Evolutionary conservation across 2,113 vertebrate genomes (phyloP).

Genomic region (Coptodon rendalli): DNA sequence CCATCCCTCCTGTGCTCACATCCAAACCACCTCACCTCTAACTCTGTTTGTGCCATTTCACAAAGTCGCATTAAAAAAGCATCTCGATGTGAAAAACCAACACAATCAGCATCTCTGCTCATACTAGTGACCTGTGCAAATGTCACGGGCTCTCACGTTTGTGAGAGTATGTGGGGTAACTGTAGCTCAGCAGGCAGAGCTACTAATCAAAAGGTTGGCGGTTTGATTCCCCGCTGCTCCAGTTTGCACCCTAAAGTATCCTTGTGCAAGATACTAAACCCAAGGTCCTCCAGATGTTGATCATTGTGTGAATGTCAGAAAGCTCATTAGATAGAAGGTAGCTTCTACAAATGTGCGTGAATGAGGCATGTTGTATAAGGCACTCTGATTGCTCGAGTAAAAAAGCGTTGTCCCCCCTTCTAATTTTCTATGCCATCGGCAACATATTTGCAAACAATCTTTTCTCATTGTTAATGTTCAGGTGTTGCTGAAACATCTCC

Average conservation of each 20-base stretch:
- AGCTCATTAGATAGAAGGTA: not conserved
- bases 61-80: not conserved
- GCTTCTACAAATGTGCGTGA: not conserved
- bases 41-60: not conserved
- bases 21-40: not conserved
- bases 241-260: not conserved
- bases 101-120: not conserved
- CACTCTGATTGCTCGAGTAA: not conserved
- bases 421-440: not conserved
- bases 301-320: not conserved
- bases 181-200: not conserved
- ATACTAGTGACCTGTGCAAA: not conserved
- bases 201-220: rapidly evolving
- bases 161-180: not conserved
- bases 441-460: not conserved
- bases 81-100: not conserved
- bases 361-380: not conserved
- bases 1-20: not conserved
- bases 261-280: not conserved
- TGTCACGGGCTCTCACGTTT: rapidly evolving
- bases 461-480: not conserved
- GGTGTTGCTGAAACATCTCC: not conserved
- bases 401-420: rapidly evolving
- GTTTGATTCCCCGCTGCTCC: not conserved
- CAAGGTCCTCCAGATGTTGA: not conserved